phyloP scores from a whole-genome alignment of 2,113 vertebrate species.

The Crotalus tigris region DNA sequence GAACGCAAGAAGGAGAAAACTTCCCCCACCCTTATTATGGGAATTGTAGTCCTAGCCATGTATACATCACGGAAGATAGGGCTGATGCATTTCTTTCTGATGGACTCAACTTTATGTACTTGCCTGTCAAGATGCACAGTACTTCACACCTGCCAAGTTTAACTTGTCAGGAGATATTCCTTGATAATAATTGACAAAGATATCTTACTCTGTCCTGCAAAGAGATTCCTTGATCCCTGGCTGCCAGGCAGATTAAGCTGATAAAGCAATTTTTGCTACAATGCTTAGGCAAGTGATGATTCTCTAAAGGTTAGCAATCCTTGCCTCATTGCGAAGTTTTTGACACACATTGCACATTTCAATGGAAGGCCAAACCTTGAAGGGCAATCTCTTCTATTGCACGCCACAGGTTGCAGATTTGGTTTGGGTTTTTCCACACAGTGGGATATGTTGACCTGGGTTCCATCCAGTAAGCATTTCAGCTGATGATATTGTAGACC shows the following conservation, averaged over 20 bases:
- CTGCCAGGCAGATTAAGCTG: not conserved
- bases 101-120: not conserved
- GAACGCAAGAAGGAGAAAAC: not conserved
- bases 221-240: not conserved
- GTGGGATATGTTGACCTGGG: constrained; percentile 56
- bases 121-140: not conserved
- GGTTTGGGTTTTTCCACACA: constrained; percentile 75
- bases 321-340: not conserved
- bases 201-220: not conserved
- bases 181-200: not conserved
- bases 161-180: not conserved
- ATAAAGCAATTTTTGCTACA: not conserved
- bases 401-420: constrained; percentile 66
- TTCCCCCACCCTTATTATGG: not conserved
- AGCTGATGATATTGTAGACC: constrained; percentile 72
- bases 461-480: constrained; percentile 71
- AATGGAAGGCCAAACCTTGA: constrained; percentile 72
- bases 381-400: constrained; percentile 83
- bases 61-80: not conserved
- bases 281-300: not conserved
- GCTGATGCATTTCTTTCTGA: not conserved
- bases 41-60: not conserved
- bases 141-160: not conserved
- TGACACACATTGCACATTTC: not conserved
- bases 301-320: not conserved